Percentiles rank a stretch among this genome's conserved stretches.
phyloP scores from a whole-genome alignment of 2,113 vertebrate species.

The Aptenodytes forsteri region DNA sequence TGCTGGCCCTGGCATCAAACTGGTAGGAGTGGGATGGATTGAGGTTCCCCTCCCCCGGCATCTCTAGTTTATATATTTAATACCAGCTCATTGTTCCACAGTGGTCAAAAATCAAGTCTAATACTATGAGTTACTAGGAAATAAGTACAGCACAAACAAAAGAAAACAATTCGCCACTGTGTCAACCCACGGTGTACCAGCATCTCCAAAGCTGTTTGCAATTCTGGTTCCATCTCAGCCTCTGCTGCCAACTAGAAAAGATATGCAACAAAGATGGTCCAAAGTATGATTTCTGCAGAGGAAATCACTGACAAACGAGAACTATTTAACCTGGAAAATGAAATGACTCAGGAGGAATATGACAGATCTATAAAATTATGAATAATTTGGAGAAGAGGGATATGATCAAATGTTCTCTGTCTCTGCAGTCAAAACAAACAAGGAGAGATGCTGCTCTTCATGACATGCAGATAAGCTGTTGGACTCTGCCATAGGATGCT shows the following conservation, averaged over 20 bases:
- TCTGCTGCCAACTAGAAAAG: background rate
- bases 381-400: background rate
- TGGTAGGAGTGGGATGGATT: too few species aligned
- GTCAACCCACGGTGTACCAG: background rate
- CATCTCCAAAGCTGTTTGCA: background rate
- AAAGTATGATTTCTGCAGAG: background rate
- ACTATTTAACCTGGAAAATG: background rate
- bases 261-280: background rate
- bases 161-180: background rate
- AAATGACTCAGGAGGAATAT: background rate
- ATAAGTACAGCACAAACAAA: background rate
- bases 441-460: background rate
- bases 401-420: background rate
- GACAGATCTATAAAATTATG: background rate
- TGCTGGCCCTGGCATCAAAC: too few species aligned
- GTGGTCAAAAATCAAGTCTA: background rate
- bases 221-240: background rate
- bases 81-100: background rate
- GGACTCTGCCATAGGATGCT: background rate
- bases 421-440: background rate
- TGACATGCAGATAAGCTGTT: background rate
- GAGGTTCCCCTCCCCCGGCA: too few species aligned
- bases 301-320: background rate
- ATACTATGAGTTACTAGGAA: background rate
- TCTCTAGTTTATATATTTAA: too few species aligned